Percentiles rank a stretch among this genome's conserved stretches.
These are phyloP conservation scores for Andricus curvator DNA, from an alignment of 2,888 invertebrate species.

Conservation along the genomic window DNA sequence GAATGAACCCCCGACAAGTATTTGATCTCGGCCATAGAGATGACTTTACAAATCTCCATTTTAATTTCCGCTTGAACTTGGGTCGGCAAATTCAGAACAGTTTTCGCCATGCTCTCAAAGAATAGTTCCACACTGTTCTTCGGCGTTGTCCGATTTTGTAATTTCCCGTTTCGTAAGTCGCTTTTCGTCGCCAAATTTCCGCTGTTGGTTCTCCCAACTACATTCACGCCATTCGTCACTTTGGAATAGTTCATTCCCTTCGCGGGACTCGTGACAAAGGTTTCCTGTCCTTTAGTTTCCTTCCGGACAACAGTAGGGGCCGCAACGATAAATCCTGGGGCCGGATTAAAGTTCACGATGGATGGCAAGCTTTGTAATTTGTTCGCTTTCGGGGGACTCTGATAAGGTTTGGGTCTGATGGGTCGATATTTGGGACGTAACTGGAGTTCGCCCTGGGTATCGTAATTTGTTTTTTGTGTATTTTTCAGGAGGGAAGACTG, in stretches of 20 bases:
- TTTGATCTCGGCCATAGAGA: constrained; percentile 70
- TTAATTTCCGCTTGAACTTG: constrained; percentile 72
- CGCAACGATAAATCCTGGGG: constrained; percentile 14
- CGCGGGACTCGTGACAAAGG: not conserved
- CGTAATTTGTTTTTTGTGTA: not conserved
- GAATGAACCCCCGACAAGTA: constrained; percentile 52
- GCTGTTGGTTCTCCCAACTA: not conserved
- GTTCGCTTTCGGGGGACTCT: not conserved
- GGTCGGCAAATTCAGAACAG: constrained; percentile 69
- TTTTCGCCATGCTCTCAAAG: constrained; percentile 73
- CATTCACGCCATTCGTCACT: not conserved
- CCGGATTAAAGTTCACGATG: constrained; percentile 24
- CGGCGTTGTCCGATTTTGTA: constrained; percentile 7
- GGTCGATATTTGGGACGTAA: constrained; percentile 29
- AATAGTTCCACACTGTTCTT: constrained; percentile 68
- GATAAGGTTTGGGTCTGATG: constrained; percentile 24
- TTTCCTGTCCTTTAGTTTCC: constrained; percentile 9
- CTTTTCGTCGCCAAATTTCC: constrained; percentile 1
- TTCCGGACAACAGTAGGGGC: not conserved
- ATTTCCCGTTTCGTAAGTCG: constrained; percentile 18
- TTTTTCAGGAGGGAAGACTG: constrained; percentile 8
- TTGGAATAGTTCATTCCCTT: constrained; percentile 3
- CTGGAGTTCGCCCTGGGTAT: constrained; percentile 11
- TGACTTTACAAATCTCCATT: constrained; percentile 73
- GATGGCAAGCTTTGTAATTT: constrained; percentile 26